phyloP scores from a whole-genome alignment of 2,797 vertebrate genomes.

The Adelosebastes latens region DNA sequence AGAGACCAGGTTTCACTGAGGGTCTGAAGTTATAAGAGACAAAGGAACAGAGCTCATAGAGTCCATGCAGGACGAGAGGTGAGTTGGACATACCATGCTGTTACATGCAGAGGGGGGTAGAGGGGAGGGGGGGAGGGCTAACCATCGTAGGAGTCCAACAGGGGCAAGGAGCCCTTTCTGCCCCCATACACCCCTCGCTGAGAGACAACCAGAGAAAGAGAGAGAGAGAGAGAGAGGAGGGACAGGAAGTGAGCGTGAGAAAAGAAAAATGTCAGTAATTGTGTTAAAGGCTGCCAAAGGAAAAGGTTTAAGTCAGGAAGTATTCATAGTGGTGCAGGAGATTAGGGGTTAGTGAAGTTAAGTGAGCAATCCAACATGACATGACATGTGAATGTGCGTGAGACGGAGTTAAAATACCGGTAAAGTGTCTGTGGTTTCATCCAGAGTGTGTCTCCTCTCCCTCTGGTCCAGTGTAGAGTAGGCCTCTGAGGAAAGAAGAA shows the following conservation, averaged over 20 bases:
- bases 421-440: slow-evolving; percentile 90
- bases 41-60: slow-evolving; percentile 53
- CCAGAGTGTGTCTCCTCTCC: slow-evolving; percentile 92
- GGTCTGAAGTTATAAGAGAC: slow-evolving; percentile 33
- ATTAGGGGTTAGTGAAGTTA: slow-evolving; percentile 71
- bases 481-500: slow-evolving; percentile 66
- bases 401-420: slow-evolving; percentile 82
- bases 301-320: slow-evolving; percentile 52
- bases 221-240: slow-evolving; percentile 35
- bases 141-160: slow-evolving; percentile 88
- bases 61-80: slow-evolving; percentile 82
- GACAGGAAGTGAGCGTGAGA: slow-evolving; percentile 83
- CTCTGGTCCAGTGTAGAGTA: slow-evolving; percentile 94
- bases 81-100: slow-evolving; percentile 87
- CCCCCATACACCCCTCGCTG: slow-evolving; percentile 87
- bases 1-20: slow-evolving; percentile 46
- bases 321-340: slow-evolving; percentile 31
- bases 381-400: not conserved
- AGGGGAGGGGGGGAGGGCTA: slow-evolving; percentile 80
- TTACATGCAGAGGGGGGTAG: slow-evolving; percentile 85
- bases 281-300: slow-evolving; percentile 51
- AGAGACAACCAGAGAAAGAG: slow-evolving; percentile 75
- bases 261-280: slow-evolving; percentile 72
- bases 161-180: slow-evolving; percentile 86
- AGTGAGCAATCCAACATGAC: slow-evolving; percentile 7